A percentile compares a stretch with the other conserved stretches of the same genome.
Evolutionary conservation across 2,113 vertebrate species (phyloP).

Genomic region (Channa maculata): DNA sequence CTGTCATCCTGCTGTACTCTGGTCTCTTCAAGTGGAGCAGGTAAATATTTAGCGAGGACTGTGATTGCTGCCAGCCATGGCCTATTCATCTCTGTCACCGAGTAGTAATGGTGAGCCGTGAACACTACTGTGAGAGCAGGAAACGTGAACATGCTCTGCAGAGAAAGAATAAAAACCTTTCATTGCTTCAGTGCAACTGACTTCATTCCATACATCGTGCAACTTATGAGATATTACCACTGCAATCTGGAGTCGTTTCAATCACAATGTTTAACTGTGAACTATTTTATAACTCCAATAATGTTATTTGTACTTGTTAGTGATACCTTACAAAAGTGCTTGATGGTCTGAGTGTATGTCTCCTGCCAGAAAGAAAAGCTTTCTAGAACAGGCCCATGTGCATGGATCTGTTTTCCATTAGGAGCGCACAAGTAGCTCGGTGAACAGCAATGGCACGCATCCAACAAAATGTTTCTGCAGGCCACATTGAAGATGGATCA

Average conservation of each 20-base stretch:
- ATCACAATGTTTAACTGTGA: not conserved
- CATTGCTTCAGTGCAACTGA: slow-evolving; percentile 23
- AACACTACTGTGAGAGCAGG: slow-evolving; percentile 50
- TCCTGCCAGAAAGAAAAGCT: slow-evolving; percentile 61
- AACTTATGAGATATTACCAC: slow-evolving; percentile 30
- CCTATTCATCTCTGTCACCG: slow-evolving; percentile 70
- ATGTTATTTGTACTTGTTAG: slow-evolving; percentile 34
- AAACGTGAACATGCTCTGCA: slow-evolving; percentile 41
- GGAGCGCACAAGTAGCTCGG: slow-evolving; percentile 63
- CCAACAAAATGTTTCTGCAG: slow-evolving; percentile 63
- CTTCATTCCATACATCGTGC: slow-evolving; percentile 30
- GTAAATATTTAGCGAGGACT: slow-evolving; percentile 78
- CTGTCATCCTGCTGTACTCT: slow-evolving; percentile 44
- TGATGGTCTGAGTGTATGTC: slow-evolving; percentile 42
- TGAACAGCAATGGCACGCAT: slow-evolving; percentile 58
- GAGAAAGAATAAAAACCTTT: slow-evolving; percentile 26
- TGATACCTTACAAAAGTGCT: slow-evolving; percentile 24
- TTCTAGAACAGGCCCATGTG: slow-evolving; percentile 40
- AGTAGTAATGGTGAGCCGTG: slow-evolving; percentile 62
- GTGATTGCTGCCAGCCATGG: slow-evolving; percentile 59
- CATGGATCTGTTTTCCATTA: slow-evolving; percentile 78
- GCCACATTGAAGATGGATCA: slow-evolving; percentile 75
- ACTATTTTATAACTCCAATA: slow-evolving; percentile 35
- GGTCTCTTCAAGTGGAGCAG: slow-evolving; percentile 60
- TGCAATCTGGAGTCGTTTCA: slow-evolving; percentile 11